Conservation (phyloP, 2,888 invertebrate genomes). For the Dryomyza anilis region DNA sequence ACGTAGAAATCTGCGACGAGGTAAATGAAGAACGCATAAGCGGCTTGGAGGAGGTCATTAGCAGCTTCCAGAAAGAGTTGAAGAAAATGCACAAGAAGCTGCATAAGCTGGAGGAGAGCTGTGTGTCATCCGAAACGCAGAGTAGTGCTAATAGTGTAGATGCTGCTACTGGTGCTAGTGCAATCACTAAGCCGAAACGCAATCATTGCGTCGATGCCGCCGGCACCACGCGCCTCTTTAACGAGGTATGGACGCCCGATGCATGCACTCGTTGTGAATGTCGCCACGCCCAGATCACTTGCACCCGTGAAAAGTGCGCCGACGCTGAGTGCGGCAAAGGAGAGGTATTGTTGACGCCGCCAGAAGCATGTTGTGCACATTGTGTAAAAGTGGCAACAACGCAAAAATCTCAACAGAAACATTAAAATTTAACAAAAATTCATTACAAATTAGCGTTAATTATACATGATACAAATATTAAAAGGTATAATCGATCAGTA, state of each 20-base stretch:
- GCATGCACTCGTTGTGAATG: conserved; percentile 64
- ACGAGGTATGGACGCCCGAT: conserved; percentile 63
- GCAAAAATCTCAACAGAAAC: neutral
- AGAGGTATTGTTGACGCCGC: conserved; percentile 52
- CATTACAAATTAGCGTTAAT: too few species aligned
- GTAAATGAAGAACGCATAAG: conserved; percentile 62
- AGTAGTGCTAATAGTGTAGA: too few species aligned
- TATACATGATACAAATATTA: too few species aligned
- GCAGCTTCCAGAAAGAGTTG: conserved; percentile 64
- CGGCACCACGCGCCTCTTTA: conserved; percentile 60
- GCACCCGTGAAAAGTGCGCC: conserved; percentile 61
- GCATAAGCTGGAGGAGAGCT: conserved; percentile 59
- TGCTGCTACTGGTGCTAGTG: neutral
- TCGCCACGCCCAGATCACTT: conserved; percentile 61
- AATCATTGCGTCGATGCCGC: conserved; percentile 60
- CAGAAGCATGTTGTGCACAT: conserved; percentile 61
- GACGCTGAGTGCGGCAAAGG: conserved; percentile 54
- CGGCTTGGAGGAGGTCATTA: conserved; percentile 65
- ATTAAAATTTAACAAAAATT: neutral
- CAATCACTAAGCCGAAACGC: conserved; percentile 44
- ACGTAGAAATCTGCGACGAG: conserved; percentile 52
- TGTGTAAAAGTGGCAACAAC: conserved; percentile 40
- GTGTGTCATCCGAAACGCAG: conserved; percentile 27
- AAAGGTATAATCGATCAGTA: too few species aligned
- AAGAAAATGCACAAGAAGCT: conserved; percentile 63